These are phyloP conservation scores for Patiria miniata DNA, from an alignment of 35 echinoderm and acorn worm genomes.

Conservation along the genomic window DNA sequence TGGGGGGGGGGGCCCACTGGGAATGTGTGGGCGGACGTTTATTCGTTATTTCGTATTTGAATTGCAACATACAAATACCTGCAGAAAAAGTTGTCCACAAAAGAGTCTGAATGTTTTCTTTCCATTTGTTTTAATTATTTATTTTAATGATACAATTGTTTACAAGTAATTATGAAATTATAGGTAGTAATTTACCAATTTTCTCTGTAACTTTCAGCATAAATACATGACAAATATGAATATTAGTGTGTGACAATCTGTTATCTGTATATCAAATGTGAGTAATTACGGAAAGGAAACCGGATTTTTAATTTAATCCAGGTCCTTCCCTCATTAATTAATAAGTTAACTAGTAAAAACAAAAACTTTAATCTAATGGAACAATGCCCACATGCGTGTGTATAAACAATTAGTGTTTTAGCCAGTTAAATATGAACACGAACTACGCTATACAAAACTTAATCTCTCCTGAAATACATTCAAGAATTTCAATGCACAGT, in stretches of 20 bases:
- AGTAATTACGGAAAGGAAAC: no score
- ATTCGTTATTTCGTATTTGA: no score
- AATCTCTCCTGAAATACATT: neutral
- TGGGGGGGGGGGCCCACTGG: no score
- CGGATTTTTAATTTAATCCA: neutral
- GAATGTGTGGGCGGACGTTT: no score
- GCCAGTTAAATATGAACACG: conserved; percentile 1
- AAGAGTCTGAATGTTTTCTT: no score
- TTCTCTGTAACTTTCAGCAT: conserved; percentile 6
- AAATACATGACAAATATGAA: conserved; percentile 17
- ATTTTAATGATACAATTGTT: conserved; percentile 26
- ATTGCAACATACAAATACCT: no score
- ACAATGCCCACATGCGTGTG: neutral
- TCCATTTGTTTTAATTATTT: neutral
- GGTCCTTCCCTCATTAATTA: neutral
- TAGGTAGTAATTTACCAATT: conserved; percentile 9
- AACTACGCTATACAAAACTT: neutral
- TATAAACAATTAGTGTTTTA: conserved; percentile 27
- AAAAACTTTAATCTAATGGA: neutral
- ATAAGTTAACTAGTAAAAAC: neutral
- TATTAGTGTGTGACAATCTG: neutral
- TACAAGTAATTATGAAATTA: conserved; percentile 8
- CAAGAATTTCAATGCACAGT: neutral
- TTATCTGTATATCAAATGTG: no score
- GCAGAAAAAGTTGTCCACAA: no score